Evolutionary conservation across 2,113 vertebrate genomes (phyloP).

Genomic region (Crotalus viridis): DNA sequence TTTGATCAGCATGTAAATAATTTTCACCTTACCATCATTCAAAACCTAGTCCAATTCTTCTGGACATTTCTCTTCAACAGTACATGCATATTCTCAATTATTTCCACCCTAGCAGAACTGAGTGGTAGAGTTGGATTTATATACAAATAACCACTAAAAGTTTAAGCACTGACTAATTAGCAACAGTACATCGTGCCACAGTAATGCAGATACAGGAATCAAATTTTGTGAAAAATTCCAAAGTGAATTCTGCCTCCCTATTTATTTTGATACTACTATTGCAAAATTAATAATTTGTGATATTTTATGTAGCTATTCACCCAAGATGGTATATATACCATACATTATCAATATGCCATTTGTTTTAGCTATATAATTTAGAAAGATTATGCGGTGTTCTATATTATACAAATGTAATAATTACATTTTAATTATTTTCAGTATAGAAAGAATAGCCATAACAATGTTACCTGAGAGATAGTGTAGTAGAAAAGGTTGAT

Average conservation of each 20-base stretch:
- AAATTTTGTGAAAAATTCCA: background rate
- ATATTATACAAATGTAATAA: background rate
- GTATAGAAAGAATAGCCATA: background rate
- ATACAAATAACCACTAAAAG: background rate
- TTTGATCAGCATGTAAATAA: background rate
- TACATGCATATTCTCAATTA: background rate
- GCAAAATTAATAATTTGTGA: background rate
- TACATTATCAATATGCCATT: background rate
- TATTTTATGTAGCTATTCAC: background rate
- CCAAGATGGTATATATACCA: background rate
- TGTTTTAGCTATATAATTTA: background rate
- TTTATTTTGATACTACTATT: background rate
- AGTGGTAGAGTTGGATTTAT: background rate
- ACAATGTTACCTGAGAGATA: background rate
- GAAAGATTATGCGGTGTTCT: background rate
- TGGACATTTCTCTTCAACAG: background rate
- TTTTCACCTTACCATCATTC: background rate
- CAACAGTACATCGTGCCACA: background rate
- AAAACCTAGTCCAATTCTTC: background rate
- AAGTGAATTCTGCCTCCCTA: background rate
- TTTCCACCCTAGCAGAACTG: background rate
- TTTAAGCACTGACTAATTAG: background rate
- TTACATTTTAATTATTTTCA: slow-evolving; percentile 1
- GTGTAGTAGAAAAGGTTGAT: background rate
- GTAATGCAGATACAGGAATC: background rate